Evolutionary conservation across 2,113 vertebrate species (phyloP).

Genomic region (cattle (Bos taurus)): DNA sequence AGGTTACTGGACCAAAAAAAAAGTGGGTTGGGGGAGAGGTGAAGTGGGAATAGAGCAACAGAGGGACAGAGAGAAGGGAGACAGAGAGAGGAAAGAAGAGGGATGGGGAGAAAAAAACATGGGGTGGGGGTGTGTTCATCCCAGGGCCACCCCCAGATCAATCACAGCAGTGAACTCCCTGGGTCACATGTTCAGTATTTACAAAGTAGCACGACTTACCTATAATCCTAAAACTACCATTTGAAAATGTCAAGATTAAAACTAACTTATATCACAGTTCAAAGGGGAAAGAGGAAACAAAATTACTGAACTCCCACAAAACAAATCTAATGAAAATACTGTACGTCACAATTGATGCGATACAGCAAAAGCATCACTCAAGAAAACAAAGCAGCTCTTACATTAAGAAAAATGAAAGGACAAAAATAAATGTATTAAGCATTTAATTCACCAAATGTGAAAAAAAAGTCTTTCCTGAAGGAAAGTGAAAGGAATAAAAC

Average conservation of each 20-base stretch:
- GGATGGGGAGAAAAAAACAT: rapidly evolving
- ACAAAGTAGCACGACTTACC: neutral
- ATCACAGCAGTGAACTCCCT: neutral
- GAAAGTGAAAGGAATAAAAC: neutral
- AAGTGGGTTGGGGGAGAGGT: rapidly evolving
- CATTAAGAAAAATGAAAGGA: neutral
- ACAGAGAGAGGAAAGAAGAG: neutral
- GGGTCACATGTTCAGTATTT: neutral
- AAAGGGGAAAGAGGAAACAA: neutral
- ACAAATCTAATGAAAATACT: neutral
- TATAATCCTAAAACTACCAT: neutral
- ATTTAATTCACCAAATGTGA: neutral
- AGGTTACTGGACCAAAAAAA: neutral
- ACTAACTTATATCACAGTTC: neutral
- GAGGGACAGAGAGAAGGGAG: neutral
- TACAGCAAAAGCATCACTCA: neutral
- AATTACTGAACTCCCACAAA: neutral
- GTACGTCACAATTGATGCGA: neutral
- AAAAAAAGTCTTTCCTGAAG: neutral
- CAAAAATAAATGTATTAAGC: neutral
- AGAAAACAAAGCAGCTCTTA: neutral
- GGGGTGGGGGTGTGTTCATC: neutral
- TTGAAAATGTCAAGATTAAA: slow-evolving; percentile 9
- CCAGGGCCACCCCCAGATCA: neutral
- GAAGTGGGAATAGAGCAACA: neutral